phyloP scores from a whole-genome alignment of 2,888 invertebrate genomes.

The Melolontha melolontha region DNA sequence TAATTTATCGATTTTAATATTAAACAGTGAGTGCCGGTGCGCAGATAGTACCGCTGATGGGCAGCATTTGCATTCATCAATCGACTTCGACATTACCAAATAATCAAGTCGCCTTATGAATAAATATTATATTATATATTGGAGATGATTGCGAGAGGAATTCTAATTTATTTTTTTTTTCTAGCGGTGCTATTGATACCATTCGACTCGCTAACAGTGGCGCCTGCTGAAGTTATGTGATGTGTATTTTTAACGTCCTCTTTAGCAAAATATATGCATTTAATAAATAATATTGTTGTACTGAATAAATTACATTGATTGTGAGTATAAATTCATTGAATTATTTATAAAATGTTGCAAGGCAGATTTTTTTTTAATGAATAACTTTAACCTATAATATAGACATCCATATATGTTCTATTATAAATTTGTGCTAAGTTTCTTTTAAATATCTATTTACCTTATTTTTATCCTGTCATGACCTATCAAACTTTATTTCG shows the following conservation, averaged over 20 bases:
- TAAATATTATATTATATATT: constrained; percentile 33
- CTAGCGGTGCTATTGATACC: constrained; percentile 21
- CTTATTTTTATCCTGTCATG: too few relatives aligned
- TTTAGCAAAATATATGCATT: too few relatives aligned
- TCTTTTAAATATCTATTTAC: too few relatives aligned
- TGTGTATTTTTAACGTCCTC: not conserved
- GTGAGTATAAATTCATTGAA: too few relatives aligned
- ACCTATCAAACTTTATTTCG: too few relatives aligned
- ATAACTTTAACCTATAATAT: too few relatives aligned
- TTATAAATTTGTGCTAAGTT: too few relatives aligned
- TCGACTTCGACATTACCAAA: constrained; percentile 30
- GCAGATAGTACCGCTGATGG: constrained; percentile 1
- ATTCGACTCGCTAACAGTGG: not conserved
- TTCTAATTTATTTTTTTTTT: constrained; percentile 13
- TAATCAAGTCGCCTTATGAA: constrained; percentile 31
- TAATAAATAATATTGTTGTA: too few relatives aligned
- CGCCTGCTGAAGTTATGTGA: constrained; percentile 29
- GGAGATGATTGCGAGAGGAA: constrained; percentile 11
- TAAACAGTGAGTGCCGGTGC: constrained; percentile 11
- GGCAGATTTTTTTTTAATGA: too few relatives aligned
- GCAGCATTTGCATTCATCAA: constrained; percentile 24
- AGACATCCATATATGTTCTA: too few relatives aligned
- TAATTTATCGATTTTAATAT: constrained; percentile 37
- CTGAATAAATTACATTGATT: too few relatives aligned
- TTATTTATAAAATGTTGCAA: too few relatives aligned